A percentile compares a stretch with the other conserved stretches of the same genome.
phyloP scores from a whole-genome alignment of 2,797 vertebrate genomes.

The Monodelphis domestica region DNA sequence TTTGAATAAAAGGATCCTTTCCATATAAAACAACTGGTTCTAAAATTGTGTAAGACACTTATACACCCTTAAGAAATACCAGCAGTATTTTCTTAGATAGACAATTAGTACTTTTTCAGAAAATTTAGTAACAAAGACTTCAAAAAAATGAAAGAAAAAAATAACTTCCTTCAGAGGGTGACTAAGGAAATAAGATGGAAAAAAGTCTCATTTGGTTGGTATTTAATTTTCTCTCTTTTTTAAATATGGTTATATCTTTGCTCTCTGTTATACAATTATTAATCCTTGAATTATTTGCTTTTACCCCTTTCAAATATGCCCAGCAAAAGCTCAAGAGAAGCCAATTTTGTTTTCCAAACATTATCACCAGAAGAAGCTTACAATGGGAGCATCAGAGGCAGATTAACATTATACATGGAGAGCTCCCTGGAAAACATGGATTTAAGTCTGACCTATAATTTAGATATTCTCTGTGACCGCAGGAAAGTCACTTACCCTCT shows the following conservation, averaged over 20 bases:
- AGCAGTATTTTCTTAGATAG: fast-evolving
- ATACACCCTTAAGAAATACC: background rate
- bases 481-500: background rate
- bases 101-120: background rate
- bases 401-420: background rate
- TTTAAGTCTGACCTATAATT: background rate
- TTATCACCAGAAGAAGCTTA: fast-evolving
- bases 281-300: background rate
- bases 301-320: background rate
- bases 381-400: fast-evolving
- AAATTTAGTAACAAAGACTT: fast-evolving
- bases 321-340: fast-evolving
- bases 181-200: background rate
- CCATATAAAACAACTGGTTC: background rate
- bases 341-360: no score
- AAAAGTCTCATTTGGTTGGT: background rate
- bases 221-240: background rate
- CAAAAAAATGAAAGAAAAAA: background rate
- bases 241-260: background rate
- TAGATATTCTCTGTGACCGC: background rate
- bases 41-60: fast-evolving
- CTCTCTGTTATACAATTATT: background rate
- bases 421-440: background rate
- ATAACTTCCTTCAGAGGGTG: fast-evolving
- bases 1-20: background rate